Evolutionary conservation across 2,797 vertebrate genomes (phyloP), one percentile per base, ranked within the genome.

Genomic region (Arrhamphus sclerolepis): DNA sequence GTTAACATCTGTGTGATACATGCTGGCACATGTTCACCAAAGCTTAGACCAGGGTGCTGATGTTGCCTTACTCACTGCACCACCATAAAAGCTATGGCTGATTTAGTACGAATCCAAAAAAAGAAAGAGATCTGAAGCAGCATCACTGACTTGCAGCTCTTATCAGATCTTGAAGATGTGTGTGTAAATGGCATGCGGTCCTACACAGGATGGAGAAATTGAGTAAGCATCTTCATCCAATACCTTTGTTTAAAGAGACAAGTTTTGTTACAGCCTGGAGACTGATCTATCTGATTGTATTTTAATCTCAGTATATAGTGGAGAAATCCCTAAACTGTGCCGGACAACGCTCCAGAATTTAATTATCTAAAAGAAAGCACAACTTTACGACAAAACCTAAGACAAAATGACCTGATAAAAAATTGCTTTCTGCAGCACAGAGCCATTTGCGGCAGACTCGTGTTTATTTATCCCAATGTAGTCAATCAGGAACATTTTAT

Each of bases 391-490:
- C 48, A 54, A 46, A 56, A 56, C 53, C 48, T 50, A 24, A 78
- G 17, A 51, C 0, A 20, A 68, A 59, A 67, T 49, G 24, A 70
- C 43, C 64, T 52, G 41, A 77, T 76, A 72, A 70, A n/a, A 80
- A 82, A 77, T 28, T 44, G 60, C 51, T 49, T 46, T 57, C 63
- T 72, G 49, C 64, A 28, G 46, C 1, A 1, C 38, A 46, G 62
- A 76, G 74, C 71, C 63, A 66, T 75, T 85, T 77, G 68, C 49
- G 70, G 65, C 48, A 77, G 75, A 77, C 78, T 61, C 62, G 61
- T 76, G 75, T 81, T 87, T 84, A 75, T 89, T 90, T 89, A 87
- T 81, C 70, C 75, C 76, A 72, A 75, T 80, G 75, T 76, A 80
- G 72, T 81, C 75, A 83, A 81, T 86, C 84, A 70, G 72, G 72